phyloP scores from a whole-genome alignment of 2,888 invertebrate species.

The Pheosia tremula region DNA sequence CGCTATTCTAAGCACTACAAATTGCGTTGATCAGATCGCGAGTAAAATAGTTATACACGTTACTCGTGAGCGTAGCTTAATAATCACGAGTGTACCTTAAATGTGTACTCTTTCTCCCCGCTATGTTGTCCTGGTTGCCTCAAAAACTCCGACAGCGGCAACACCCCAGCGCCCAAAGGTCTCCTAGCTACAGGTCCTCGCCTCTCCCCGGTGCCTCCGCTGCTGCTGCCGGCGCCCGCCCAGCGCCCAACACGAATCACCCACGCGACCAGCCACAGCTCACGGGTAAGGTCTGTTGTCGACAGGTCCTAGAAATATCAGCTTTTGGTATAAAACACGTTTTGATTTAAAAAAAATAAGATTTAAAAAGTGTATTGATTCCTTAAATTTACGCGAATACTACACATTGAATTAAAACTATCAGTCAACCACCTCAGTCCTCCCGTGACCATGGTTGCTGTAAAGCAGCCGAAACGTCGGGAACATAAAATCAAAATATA shows the following conservation, averaged over 20 bases:
- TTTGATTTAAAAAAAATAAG: no score
- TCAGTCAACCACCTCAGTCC: no score
- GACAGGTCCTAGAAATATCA: constrained; percentile 88
- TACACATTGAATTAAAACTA: no score
- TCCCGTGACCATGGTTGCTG: no score
- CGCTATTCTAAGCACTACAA: no score
- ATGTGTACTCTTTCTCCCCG: constrained; percentile 91
- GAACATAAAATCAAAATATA: no score
- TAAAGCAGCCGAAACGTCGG: no score
- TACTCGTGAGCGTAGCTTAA: no score
- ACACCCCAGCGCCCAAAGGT: constrained; percentile 94
- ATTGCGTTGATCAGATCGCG: no score
- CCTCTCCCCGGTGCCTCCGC: constrained; percentile 80
- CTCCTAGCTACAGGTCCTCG: constrained; percentile 86
- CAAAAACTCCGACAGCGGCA: constrained; percentile 89
- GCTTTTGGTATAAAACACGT: neutral
- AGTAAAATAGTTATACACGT: no score
- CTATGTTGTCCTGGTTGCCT: constrained; percentile 83
- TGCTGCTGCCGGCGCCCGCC: constrained; percentile 79
- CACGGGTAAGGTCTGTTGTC: constrained; percentile 92
- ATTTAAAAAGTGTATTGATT: no score
- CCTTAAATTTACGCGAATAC: no score
- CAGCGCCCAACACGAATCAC: constrained; percentile 95
- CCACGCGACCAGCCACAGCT: constrained; percentile 95
- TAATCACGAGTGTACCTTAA: constrained; percentile 82